phyloP scores from a whole-genome alignment of 2,888 invertebrate genomes.

The Apoderus coryli region DNA sequence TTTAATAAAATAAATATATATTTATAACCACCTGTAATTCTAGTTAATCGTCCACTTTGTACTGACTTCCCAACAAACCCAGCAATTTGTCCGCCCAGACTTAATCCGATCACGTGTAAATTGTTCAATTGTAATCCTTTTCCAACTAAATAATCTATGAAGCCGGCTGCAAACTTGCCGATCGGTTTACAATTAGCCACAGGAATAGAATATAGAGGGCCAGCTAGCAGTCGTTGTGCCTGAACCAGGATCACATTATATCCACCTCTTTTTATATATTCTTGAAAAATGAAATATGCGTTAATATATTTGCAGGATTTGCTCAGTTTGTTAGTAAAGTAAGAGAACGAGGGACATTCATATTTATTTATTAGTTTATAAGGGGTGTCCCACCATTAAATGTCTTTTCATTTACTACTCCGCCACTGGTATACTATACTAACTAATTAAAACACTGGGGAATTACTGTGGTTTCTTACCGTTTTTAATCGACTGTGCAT shows the following conservation, averaged over 20 bases:
- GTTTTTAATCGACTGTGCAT: conserved; percentile 34
- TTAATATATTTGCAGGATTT: neutral
- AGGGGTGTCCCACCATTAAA: too few relatives aligned
- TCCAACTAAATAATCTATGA: conserved; percentile 39
- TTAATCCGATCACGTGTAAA: conserved; percentile 29
- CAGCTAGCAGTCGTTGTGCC: conserved; percentile 36
- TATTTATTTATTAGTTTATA: neutral
- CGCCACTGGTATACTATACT: too few relatives aligned
- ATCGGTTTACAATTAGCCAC: conserved; percentile 38
- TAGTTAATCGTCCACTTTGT: conserved; percentile 16
- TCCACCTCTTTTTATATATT: conserved; percentile 35
- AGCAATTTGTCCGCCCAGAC: conserved; percentile 30
- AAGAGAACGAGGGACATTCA: neutral
- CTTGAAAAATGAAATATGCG: conserved; percentile 25
- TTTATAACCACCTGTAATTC: conserved; percentile 18
- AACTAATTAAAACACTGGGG: too few relatives aligned
- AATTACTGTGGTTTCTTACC: too few relatives aligned
- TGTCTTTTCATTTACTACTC: too few relatives aligned
- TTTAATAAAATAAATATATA: neutral
- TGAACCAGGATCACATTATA: conserved; percentile 41
- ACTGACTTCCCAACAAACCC: conserved; percentile 40
- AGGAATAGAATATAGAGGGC: conserved; percentile 40
- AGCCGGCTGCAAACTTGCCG: conserved; percentile 35
- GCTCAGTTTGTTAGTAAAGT: neutral
- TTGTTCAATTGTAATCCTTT: conserved; percentile 29